Base-by-base conservation (phyloP, 2,113 vertebrate genomes). In the Loxodonta africana region DNA sequence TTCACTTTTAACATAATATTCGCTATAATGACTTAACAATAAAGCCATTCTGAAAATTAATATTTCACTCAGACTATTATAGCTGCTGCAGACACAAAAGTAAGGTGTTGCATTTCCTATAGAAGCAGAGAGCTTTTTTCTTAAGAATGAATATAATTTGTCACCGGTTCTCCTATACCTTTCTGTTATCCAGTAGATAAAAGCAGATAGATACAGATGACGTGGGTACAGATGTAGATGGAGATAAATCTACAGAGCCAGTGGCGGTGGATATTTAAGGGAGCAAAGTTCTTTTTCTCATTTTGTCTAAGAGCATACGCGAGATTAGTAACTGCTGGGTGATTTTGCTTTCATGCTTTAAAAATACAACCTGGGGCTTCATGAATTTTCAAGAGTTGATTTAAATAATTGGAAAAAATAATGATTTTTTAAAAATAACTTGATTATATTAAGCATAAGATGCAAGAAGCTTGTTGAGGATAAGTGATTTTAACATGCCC, bases 1-100 rank as follows among this genome's bases (percentile, higher is more conserved):
- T 62, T 6, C 89, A 53, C 69, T 91, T 93, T 87, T 89, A 78
- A 41, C n/a, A 81, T 82, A 86, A 89, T 86, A 48, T 89, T 92
- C 94, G 81, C 73, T 95, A 91, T 57, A 96, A 44, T 86, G 48
- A 94, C 67, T 95, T 88, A 51, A 60, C 30, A 91, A 80, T 96
- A 53, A 94, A 94, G 53, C 12, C n/a, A 57, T 90, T 51, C 76
- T 60, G 51, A 76, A 86, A 93, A 83, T 71, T n/a, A 71, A 3
- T 30, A 95, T 69, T 95, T 83, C 23, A 63, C 21, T 90, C 62
- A 83, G 26, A 95, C 20, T 83, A 73, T 85, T 37, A 37, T 2
- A 37, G 37, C 37, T 65, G 28, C 33, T 81, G 44, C 11, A 94
- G 44, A 41, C 87, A 30, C 44, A 25, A 90, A 96, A 91, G 15